Base-by-base conservation (phyloP, 2,113 vertebrate species). In the Clarias batrachus region DNA sequence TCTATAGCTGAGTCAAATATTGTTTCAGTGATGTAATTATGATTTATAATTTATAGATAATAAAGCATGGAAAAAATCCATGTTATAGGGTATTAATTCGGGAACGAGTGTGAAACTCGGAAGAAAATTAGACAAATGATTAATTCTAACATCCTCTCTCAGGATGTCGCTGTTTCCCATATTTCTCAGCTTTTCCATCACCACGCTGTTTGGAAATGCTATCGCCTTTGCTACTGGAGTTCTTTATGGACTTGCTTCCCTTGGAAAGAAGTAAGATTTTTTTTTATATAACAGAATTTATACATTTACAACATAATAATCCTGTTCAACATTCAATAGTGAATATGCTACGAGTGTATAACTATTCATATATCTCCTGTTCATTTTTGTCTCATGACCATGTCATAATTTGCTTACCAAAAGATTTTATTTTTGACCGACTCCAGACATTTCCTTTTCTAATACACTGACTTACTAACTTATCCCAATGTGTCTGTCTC, bases 141-240 rank as follows among this genome's bases (percentile, higher is more conserved):
- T 78, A 54, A 56, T 27, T 59, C 17, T 37, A 12, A 41, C 14
- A 21, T 68, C 91, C 0, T 85, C 52, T 70, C 62, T n/a, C 93
- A 99, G 98, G 92, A 97, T 99, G 98, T 97, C 98, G 0, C 52
- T 96, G 0, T 93, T 98, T 65, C 98, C 98, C 0, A 68, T 99
- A 0, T 14, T 96, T 87, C 93, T 99, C 91, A 97, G 94, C 78
- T 95, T 98, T 91, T 96, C 96, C 2, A 87, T 99, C 70, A 99
- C 97, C 63, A 99, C 98, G 0, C 91, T 99, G 87, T 94, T 99
- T 74, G 98, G 98, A 10, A 99, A 99, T 0, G 96, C 95, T 88
- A 94, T 98, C 0, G 96, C 98, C 59, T 99, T 99, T 4, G 96
- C 96, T 57, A 96, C 98, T 0, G 98, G 98, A 0, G 97, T 98